A percentile compares a stretch with the other conserved stretches of the same genome.
These are phyloP conservation scores for Drosophila formosana DNA, from an alignment of 2,888 invertebrate species.

Conservation along the genomic window DNA sequence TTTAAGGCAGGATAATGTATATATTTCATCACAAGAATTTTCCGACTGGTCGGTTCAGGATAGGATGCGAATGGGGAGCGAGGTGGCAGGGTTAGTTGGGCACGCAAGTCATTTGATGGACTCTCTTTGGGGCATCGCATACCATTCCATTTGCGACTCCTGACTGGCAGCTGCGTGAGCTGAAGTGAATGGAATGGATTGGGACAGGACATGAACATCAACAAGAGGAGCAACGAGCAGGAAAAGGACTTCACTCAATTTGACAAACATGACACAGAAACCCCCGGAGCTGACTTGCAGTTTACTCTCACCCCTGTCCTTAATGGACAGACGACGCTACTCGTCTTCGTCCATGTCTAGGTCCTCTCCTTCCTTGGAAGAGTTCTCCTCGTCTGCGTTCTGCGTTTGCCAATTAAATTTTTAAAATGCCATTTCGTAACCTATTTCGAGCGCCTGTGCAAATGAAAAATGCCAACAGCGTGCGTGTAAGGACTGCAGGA, in stretches of 20 bases:
- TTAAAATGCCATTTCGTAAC: conserved; percentile 70
- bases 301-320: conserved; percentile 29
- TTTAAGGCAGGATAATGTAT: conserved; percentile 3
- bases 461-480: conserved; percentile 54
- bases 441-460: conserved; percentile 53
- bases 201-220: conserved; percentile 43
- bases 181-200: conserved; percentile 36
- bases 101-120: conserved; percentile 63
- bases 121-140: conserved; percentile 17
- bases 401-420: conserved; percentile 68
- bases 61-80: neutral
- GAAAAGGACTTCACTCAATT: conserved; percentile 69
- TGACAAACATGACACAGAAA: conserved; percentile 79
- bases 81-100: neutral
- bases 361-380: neutral
- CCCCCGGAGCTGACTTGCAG: conserved; percentile 66
- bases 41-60: conserved; percentile 16
- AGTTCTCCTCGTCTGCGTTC: neutral
- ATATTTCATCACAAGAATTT: conserved; percentile 17
- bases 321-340: conserved; percentile 43
- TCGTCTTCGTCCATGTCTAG: neutral
- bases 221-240: conserved; percentile 45
- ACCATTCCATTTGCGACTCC: conserved; percentile 17
- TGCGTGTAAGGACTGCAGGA: conserved; percentile 24
- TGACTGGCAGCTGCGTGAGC: conserved; percentile 33